phyloP scores from a whole-genome alignment of 2,797 vertebrate genomes.

The Alca torda region DNA sequence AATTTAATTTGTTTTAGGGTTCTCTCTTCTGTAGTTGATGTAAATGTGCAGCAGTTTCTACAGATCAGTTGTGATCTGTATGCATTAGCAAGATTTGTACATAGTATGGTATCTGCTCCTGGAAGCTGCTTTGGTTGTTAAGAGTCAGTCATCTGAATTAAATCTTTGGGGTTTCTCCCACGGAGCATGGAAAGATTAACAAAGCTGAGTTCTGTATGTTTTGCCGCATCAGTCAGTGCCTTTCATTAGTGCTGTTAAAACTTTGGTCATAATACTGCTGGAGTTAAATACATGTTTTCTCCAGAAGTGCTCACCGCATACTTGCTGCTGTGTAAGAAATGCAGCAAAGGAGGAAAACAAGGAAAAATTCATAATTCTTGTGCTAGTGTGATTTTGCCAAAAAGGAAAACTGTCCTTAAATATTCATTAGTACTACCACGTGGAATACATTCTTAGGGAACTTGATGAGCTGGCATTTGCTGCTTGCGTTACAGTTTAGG shows the following conservation, averaged over 20 bases:
- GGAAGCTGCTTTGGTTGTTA: not conserved
- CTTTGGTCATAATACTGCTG: not conserved
- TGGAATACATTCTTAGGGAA: not conserved
- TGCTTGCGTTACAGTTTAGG: not conserved
- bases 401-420: not conserved
- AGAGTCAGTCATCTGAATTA: not conserved
- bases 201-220: not conserved
- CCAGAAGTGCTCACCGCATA: not conserved
- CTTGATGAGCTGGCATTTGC: not conserved
- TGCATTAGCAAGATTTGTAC: no score
- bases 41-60: not conserved
- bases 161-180: not conserved
- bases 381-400: not conserved
- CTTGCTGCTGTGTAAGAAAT: not conserved
- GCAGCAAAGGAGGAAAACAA: not conserved
- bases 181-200: not conserved
- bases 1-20: not conserved
- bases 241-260: not conserved
- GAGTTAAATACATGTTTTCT: not conserved
- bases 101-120: not conserved
- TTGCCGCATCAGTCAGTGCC: not conserved
- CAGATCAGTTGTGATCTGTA: not conserved
- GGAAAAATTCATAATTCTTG: not conserved
- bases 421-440: rapidly evolving
- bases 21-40: not conserved